Conservation (phyloP, 2,888 invertebrate species). For the Heteropelma amictum region DNA sequence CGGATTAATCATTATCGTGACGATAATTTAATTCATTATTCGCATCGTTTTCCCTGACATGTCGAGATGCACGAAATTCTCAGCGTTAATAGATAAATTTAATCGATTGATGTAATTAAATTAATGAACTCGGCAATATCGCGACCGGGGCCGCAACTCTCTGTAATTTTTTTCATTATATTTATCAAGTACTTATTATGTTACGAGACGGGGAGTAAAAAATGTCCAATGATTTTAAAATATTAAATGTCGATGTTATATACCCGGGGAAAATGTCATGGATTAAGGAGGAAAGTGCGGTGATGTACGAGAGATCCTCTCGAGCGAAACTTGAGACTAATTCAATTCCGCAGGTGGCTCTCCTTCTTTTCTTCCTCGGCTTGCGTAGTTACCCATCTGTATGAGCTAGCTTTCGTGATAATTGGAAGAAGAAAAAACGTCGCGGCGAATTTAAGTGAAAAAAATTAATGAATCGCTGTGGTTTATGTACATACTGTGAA, state of each 20-base stretch:
- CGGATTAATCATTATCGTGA: too few species aligned
- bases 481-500: conserved; percentile 4
- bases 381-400: conserved; percentile 8
- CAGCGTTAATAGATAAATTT: too few species aligned
- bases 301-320: conserved; percentile 25
- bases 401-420: conserved; percentile 23
- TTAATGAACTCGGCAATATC: too few species aligned
- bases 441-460: conserved; percentile 35
- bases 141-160: too few species aligned
- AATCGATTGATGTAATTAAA: too few species aligned
- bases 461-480: conserved; percentile 45
- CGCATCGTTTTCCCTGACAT: too few species aligned
- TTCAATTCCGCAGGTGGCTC: conserved; percentile 38
- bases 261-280: neutral
- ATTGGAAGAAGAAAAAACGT: conserved; percentile 10
- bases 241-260: neutral
- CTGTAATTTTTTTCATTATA: neutral
- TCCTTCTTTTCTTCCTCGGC: conserved; percentile 18
- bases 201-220: neutral
- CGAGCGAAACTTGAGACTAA: conserved; percentile 43
- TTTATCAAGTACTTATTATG: neutral
- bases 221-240: conserved; percentile 5
- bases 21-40: too few species aligned
- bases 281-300: neutral
- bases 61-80: too few species aligned